Evolutionary conservation across 2,113 vertebrate species (phyloP).

Genomic region (Uropsilus gracilis): DNA sequence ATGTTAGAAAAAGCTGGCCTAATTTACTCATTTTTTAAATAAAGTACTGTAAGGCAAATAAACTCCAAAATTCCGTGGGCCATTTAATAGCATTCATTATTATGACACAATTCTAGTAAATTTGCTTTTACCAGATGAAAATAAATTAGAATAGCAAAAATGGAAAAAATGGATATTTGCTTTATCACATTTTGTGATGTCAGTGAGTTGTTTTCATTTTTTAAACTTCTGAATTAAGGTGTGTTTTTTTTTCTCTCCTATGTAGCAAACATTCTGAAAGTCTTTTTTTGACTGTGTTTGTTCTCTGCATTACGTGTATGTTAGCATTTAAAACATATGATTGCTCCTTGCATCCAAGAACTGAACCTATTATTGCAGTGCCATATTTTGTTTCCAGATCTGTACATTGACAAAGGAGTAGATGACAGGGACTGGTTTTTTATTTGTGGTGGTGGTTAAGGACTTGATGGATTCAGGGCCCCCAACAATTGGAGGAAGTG

Average conservation of each 20-base stretch:
- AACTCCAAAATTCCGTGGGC: conserved; percentile 45
- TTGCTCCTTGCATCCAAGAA: background rate
- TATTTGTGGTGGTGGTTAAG: conserved; percentile 3
- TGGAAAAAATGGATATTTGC: conserved; percentile 10
- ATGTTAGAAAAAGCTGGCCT: conserved; percentile 28
- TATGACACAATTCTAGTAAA: background rate
- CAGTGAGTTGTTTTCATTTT: background rate
- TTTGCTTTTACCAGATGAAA: conserved; percentile 10
- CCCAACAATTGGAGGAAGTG: conserved; percentile 66
- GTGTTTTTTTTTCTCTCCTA: background rate
- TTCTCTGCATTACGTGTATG: background rate
- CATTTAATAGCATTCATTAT: background rate
- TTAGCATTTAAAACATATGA: conserved; percentile 10
- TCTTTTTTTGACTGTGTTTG: conserved; percentile 2
- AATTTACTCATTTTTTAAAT: background rate
- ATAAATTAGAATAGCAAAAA: conserved; percentile 31
- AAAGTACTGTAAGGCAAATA: background rate
- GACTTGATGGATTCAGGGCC: conserved; percentile 6
- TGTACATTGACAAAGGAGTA: background rate
- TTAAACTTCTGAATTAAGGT: background rate
- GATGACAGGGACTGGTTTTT: conserved; percentile 13
- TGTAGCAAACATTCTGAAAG: conserved; percentile 26
- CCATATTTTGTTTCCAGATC: background rate
- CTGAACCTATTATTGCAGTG: conserved; percentile 27
- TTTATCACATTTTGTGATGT: conserved; percentile 44